Percentiles rank a stretch among this genome's conserved stretches.
These are phyloP conservation scores for Astyanax mexicanus DNA, from an alignment of 2,797 vertebrate genomes.

Conservation along the genomic window DNA sequence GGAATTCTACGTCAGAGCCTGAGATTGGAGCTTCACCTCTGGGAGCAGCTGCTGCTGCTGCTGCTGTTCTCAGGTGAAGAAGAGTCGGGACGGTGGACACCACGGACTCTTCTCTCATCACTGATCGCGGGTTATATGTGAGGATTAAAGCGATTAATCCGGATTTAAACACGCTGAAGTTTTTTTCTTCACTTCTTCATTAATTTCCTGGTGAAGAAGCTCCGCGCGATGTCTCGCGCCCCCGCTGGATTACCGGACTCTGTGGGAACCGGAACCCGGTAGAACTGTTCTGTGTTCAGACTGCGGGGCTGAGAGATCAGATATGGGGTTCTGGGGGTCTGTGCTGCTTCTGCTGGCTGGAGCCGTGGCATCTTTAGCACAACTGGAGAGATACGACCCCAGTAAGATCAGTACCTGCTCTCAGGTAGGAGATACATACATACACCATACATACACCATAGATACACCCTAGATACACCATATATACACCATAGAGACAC, in stretches of 20 bases:
- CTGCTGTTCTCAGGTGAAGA: background rate
- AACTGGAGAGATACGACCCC: background rate
- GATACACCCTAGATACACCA: too few species aligned
- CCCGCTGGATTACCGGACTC: background rate
- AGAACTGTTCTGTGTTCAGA: too few species aligned
- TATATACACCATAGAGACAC: too few species aligned
- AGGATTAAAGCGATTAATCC: too few species aligned
- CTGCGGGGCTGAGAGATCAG: background rate
- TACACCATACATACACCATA: too few species aligned
- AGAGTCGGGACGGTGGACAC: too few species aligned
- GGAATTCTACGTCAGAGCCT: constrained; percentile 29
- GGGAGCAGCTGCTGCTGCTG: too few species aligned
- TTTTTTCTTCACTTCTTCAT: too few species aligned
- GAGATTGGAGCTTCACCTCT: background rate
- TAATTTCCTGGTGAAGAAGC: background rate
- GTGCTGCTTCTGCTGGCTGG: constrained; percentile 11
- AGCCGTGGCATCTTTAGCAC: background rate
- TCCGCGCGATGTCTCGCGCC: background rate
- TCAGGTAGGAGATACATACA: constrained; percentile 1
- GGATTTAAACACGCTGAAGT: too few species aligned
- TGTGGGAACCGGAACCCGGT: background rate
- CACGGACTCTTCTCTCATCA: too few species aligned
- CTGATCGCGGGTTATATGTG: too few species aligned
- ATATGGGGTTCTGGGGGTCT: background rate
- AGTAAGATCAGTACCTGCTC: constrained; percentile 29